These are phyloP conservation scores for Megathymus violae DNA, from an alignment of 1,140 invertebrate species.

Conservation along the genomic window DNA sequence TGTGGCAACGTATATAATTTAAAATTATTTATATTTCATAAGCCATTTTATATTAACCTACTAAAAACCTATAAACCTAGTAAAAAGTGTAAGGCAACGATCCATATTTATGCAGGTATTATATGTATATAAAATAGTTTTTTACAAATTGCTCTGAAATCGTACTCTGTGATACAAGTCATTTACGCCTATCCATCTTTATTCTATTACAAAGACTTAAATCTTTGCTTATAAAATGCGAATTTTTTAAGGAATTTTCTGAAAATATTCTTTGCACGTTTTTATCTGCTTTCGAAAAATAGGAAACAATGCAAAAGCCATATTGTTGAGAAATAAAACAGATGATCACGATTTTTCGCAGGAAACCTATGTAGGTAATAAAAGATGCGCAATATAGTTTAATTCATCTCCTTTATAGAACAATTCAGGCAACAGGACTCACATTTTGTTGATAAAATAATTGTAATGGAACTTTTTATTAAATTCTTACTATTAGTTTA, in stretches of 20 bases:
- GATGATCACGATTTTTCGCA: slow-evolving; percentile 10
- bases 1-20: no score
- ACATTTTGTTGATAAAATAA: slow-evolving; percentile 13
- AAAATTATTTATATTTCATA: no score
- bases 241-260: slow-evolving; percentile 15
- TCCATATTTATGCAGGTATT: no score
- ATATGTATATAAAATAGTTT: no score
- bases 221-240: slow-evolving; percentile 22
- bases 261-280: slow-evolving; percentile 24
- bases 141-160: not conserved
- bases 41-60: no score
- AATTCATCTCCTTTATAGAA: not conserved
- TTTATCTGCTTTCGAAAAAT: slow-evolving; percentile 12
- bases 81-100: no score
- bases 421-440: slow-evolving; percentile 7
- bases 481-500: no score
- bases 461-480: slow-evolving; percentile 4
- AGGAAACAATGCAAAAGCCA: slow-evolving; percentile 19
- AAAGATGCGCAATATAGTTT: slow-evolving; percentile 1
- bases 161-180: not conserved
- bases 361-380: not conserved
- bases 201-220: slow-evolving; percentile 3
- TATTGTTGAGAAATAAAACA: slow-evolving; percentile 13
- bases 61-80: no score
- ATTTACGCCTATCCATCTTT: not conserved